Evolutionary conservation across 2,113 vertebrate genomes (phyloP).

Genomic region (Microcebus ravelobensis): DNA sequence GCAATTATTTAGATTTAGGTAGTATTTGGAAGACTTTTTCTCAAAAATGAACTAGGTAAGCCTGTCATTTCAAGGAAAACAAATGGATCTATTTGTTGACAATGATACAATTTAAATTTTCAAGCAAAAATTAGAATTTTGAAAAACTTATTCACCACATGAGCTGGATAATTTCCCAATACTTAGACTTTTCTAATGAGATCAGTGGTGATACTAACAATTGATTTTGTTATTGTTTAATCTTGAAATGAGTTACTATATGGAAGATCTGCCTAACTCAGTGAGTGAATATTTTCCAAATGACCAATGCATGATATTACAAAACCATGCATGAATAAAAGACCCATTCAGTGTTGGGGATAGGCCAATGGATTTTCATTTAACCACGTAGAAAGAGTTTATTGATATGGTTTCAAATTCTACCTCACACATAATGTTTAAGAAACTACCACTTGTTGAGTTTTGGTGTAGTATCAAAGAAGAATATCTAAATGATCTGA

Average conservation of each 20-base stretch:
- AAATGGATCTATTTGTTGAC: neutral
- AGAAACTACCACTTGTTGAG: slow-evolving; percentile 16
- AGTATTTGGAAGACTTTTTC: slow-evolving; percentile 31
- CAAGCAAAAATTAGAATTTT: slow-evolving; percentile 16
- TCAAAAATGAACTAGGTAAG: neutral
- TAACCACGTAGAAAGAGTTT: slow-evolving; percentile 5
- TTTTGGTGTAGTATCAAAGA: neutral
- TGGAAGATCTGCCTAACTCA: neutral
- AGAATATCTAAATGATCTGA: neutral
- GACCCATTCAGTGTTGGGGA: neutral
- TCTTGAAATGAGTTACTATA: slow-evolving; percentile 1
- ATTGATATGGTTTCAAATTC: neutral
- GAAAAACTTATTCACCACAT: neutral
- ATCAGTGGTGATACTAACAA: neutral
- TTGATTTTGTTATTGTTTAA: neutral
- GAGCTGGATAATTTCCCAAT: neutral
- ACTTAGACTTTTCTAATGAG: neutral
- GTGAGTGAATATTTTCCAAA: slow-evolving; percentile 13
- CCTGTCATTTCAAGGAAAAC: slow-evolving; percentile 22
- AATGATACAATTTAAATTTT: neutral
- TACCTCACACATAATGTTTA: neutral
- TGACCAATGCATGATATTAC: neutral
- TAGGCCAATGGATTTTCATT: slow-evolving; percentile 6
- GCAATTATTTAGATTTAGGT: neutral
- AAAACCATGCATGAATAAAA: neutral